phyloP scores from a whole-genome alignment of 64 coral and sea anemone species.

The Pocillopora verrucosa region DNA sequence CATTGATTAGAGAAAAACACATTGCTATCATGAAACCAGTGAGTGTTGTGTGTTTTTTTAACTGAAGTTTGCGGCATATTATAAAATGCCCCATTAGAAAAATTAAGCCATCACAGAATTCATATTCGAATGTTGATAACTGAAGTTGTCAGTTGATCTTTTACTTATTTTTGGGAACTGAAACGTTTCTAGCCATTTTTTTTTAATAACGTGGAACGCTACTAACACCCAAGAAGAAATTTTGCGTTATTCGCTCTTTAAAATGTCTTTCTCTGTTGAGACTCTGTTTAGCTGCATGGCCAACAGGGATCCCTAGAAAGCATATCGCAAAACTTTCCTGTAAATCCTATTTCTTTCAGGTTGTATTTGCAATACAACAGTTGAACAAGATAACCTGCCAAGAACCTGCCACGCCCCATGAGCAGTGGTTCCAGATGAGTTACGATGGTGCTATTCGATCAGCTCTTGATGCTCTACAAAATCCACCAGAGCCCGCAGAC shows the following conservation, averaged over 20 bases:
- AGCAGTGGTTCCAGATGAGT: constrained; percentile 90
- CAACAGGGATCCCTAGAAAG: not conserved
- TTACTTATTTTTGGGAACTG: no score
- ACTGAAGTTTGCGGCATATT: not conserved
- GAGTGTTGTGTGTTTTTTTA: constrained; percentile 18
- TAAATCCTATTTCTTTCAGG: constrained; percentile 18
- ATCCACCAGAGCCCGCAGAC: constrained; percentile 80
- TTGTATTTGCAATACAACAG: constrained; percentile 95
- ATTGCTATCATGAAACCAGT: constrained; percentile 99
- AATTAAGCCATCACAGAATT: no score
- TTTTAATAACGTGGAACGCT: no score
- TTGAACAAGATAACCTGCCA: constrained; percentile 84
- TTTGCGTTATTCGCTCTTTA: no score
- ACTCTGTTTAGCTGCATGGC: not conserved
- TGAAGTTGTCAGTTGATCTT: no score
- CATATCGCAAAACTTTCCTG: not conserved
- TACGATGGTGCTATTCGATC: constrained; percentile 73
- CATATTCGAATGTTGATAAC: no score
- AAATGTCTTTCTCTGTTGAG: no score
- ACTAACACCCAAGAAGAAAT: no score
- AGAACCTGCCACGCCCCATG: constrained; percentile 82
- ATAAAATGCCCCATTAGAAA: no score
- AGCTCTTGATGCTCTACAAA: constrained; percentile 77
- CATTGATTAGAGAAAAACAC: constrained; percentile 91
- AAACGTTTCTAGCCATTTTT: no score